Percentiles rank a stretch among this genome's conserved stretches.
Conservation (phyloP, 2,888 invertebrate genomes). For the Luperina testacea region DNA sequence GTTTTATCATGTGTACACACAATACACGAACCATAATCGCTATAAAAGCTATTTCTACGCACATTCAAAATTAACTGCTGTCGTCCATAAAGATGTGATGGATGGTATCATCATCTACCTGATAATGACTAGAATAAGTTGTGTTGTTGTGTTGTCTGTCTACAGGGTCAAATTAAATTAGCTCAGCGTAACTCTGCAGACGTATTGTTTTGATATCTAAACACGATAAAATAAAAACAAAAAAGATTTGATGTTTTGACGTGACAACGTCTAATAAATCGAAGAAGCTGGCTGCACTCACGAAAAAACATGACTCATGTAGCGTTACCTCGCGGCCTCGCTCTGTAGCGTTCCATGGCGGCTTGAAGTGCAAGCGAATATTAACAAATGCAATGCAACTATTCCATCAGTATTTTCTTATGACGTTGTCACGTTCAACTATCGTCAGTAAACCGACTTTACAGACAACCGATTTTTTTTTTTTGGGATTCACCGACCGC, state of each 20-base stretch:
- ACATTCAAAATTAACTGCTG: constrained; percentile 35
- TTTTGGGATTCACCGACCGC: not conserved
- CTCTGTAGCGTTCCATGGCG: too few relatives aligned
- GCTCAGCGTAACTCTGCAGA: not conserved
- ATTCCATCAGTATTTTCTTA: too few relatives aligned
- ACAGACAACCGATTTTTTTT: too few relatives aligned
- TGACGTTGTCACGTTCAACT: too few relatives aligned
- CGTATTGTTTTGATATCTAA: not conserved
- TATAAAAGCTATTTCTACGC: constrained; percentile 41
- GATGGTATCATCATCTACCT: constrained; percentile 38
- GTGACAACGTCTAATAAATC: too few relatives aligned
- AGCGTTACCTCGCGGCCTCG: too few relatives aligned
- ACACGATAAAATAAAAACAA: not conserved
- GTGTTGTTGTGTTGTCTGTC: constrained; percentile 33
- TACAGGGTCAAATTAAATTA: not conserved
- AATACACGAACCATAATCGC: constrained; percentile 18
- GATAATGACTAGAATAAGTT: constrained; percentile 45
- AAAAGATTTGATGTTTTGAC: too few relatives aligned
- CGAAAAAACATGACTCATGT: too few relatives aligned
- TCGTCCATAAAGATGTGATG: constrained; percentile 33
- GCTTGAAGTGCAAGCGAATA: too few relatives aligned
- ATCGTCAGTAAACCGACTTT: too few relatives aligned
- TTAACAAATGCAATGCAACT: too few relatives aligned
- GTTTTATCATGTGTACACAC: constrained; percentile 28
- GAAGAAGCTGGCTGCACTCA: too few relatives aligned